Base-by-base conservation (phyloP, 1,140 invertebrate species). In the Pomacea maculata region DNA sequence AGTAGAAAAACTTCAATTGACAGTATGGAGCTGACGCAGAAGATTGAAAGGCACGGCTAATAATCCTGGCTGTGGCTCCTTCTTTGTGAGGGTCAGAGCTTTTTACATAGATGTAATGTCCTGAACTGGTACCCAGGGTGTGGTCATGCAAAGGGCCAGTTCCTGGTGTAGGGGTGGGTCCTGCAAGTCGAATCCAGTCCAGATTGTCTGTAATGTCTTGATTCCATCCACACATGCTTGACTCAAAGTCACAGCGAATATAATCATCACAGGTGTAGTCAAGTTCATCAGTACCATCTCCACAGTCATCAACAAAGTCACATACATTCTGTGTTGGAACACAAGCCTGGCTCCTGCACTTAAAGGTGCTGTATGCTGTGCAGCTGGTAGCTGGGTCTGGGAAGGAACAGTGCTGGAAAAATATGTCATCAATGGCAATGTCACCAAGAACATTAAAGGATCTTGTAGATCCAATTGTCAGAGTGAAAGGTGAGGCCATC, bases 371-470 rank as follows among this genome's bases (percentile, higher is more conserved):
- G 85, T 83, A 86, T 63, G 54, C 83, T 70, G 84, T 34, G 21
- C 73, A 77, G 65, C 76, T 77, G 81, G 82, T 71, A 81, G 81
- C 63, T 34, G 83, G 70, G 17, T 82, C 80, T 19, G 87, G 89
- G 17, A 87, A 80, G 17, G 76, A 85, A 85, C 89, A 90, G 80
- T 89, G 85, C 45, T 81, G 70, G 83, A 95, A 93, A 19, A 92
- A 92, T 0, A 96, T 93, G 87, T 96, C 95, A 87, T 96, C 95
- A 15, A 96, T 93, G 0, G 95, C 95, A 70, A 95, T 95, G 84
- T 96, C 95, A 94, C 3, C 95, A 95, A 63, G 92, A 92, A 72
- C 75, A 57, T 52, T 78, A 76, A 92, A 93, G 82, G 94, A 75
- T 7, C 82, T 19, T 45, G 29, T 11, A 17, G 79, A 75, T 12